A percentile compares a stretch with the other conserved stretches of the same genome.
Conservation (phyloP, 2,888 invertebrate species). For the Acanthosepion lycidas region DNA sequence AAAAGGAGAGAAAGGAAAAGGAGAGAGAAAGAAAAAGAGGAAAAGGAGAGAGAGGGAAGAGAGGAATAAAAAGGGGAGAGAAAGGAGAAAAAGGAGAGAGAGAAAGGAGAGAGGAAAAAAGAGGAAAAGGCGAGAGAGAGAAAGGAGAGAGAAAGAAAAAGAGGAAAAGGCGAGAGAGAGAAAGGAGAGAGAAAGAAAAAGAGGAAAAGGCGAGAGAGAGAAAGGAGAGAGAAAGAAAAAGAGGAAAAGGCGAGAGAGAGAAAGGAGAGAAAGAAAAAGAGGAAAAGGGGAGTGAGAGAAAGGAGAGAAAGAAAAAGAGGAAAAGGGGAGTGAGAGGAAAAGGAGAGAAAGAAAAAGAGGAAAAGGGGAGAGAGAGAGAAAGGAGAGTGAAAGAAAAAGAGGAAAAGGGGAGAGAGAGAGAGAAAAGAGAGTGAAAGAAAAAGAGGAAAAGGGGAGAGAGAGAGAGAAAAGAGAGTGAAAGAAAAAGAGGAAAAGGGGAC, state of each 20-base stretch:
- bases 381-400: not conserved
- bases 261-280: not conserved
- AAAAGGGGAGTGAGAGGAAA: not conserved
- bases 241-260: not conserved
- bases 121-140: too few species aligned
- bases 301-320: not conserved
- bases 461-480: not conserved
- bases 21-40: not conserved
- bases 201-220: too few species aligned
- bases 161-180: not conserved
- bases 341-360: not conserved
- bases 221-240: not conserved
- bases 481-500: not conserved
- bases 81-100: not conserved
- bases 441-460: not conserved
- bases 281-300: too few species aligned
- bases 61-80: too few species aligned
- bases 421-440: too few species aligned
- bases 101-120: not conserved
- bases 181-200: not conserved
- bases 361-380: not conserved
- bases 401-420: not conserved
- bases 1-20: too few species aligned
- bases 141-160: not conserved
- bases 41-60: too few species aligned